Base-by-base conservation (phyloP, 92 coral and sea anemone species). In the Porites divaricata region DNA sequence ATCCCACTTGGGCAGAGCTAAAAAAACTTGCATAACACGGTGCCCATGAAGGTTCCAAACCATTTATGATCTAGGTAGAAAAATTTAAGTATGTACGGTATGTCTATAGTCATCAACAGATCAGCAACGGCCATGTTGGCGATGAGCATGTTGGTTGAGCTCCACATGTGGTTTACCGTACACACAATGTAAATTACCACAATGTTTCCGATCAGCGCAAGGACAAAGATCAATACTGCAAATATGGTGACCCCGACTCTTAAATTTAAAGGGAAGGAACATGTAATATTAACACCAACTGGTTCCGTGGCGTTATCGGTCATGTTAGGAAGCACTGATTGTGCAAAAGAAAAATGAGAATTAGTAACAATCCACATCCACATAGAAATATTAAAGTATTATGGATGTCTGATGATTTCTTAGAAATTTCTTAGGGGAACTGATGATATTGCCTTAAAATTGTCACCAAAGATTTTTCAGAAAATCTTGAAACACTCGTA, bases 91-190 rank as follows among this genome's bases (percentile, higher is more conserved):
- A 92, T 81, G 68, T 92, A 92, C 9, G 95, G 95, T 2, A 92
- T 61, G 63, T 83, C 91, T 19, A 89, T 49, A 26, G 93, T 79
- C 70, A 92, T 86, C 72, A 91, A 81, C 28, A 92, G 90, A 71
- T 92, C 95, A 9, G 95, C 95, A 0, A 92, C 17, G 24, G 93
- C 90, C 95, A 92, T 89, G 85, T 92, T 92, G 9, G 93, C 95
- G 80, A 92, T 89, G 10, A 92, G 86, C 41, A 69, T 92, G 81
- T 92, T 92, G 66, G 91, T 89, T 4, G 95, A 57, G 65, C 83
- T 92, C 65, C 93, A 86, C 95, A 92, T 92, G 82, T 89, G 93
- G 16, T 79, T 79, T 72, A 87, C 89, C 17, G 91, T 80, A 21
- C 51, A 89, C 14, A 92, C 93, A 86, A 92, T 86, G 72, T 92